phyloP scores from a whole-genome alignment of 2,888 invertebrate species.

The Caenorhabditis sp. region DNA sequence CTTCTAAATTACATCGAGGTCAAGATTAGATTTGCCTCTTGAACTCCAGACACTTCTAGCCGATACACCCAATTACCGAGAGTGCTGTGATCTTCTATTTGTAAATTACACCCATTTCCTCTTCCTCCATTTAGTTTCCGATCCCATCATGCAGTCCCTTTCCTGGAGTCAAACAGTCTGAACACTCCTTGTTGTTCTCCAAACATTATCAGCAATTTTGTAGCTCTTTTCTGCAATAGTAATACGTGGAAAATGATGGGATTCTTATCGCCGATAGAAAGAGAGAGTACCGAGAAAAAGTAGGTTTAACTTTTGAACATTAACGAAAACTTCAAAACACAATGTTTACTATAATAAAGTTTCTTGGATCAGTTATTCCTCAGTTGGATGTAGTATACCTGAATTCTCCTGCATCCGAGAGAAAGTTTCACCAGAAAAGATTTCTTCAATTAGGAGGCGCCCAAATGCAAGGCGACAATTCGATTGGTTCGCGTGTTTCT shows the following conservation, averaged over 20 bases:
- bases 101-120: too few relatives aligned
- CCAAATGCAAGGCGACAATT: constrained; percentile 20
- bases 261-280: not conserved
- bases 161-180: constrained; percentile 6
- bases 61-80: too few relatives aligned
- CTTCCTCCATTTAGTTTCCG: not conserved
- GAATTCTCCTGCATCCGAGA: too few relatives aligned
- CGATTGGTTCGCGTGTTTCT: constrained; percentile 9
- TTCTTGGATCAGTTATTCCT: too few relatives aligned
- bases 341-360: not conserved
- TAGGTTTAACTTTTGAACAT: constrained; percentile 9
- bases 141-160: not conserved
- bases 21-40: not conserved
- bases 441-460: constrained; percentile 17
- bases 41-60: not conserved
- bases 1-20: not conserved
- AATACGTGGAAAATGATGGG: not conserved
- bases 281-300: not conserved
- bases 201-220: constrained; percentile 11
- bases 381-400: too few relatives aligned
- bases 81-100: too few relatives aligned
- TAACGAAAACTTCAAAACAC: not conserved
- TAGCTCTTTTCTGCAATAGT: constrained; percentile 8
- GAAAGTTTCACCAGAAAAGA: too few relatives aligned
- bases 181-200: not conserved